Evolutionary conservation across 2,888 invertebrate genomes (phyloP).

Genomic region (Epistrophe grossulariae): DNA sequence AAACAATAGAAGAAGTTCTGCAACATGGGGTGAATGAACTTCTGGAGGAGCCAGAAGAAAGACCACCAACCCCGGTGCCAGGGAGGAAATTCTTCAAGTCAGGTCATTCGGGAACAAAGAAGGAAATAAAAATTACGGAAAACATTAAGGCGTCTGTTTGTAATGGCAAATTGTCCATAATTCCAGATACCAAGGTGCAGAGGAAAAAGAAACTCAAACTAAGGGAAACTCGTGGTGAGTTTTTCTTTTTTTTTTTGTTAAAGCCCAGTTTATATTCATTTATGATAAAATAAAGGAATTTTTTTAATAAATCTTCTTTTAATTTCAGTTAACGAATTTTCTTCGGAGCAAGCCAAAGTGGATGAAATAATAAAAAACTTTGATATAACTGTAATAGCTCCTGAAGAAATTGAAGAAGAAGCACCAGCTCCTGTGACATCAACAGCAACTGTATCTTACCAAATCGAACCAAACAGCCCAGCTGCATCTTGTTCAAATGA

Average conservation of each 20-base stretch:
- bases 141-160: slow-evolving; percentile 81
- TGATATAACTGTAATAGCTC: slow-evolving; percentile 78
- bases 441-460: neutral
- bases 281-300: too few relatives aligned
- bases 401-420: slow-evolving; percentile 36
- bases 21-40: slow-evolving; percentile 34
- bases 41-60: slow-evolving; percentile 49
- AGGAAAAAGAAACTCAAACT: slow-evolving; percentile 72
- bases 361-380: slow-evolving; percentile 82
- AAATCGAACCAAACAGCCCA: slow-evolving; percentile 37
- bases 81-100: slow-evolving; percentile 82
- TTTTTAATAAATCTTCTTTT: slow-evolving; percentile 21
- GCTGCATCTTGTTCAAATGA: slow-evolving; percentile 56
- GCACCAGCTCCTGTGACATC: neutral
- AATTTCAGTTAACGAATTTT: slow-evolving; percentile 79
- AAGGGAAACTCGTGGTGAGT: slow-evolving; percentile 71
- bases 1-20: slow-evolving; percentile 61
- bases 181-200: slow-evolving; percentile 77
- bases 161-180: slow-evolving; percentile 80
- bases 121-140: slow-evolving; percentile 81
- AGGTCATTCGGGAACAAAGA: slow-evolving; percentile 78
- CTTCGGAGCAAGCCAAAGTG: slow-evolving; percentile 82
- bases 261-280: too few relatives aligned
- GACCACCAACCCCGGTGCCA: slow-evolving; percentile 38
- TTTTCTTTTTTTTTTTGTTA: too few relatives aligned